Evolutionary conservation across 92 coral and sea anemone genomes (phyloP), one percentile per base, ranked within the genome.

Genomic region (Heteractis magnifica): DNA sequence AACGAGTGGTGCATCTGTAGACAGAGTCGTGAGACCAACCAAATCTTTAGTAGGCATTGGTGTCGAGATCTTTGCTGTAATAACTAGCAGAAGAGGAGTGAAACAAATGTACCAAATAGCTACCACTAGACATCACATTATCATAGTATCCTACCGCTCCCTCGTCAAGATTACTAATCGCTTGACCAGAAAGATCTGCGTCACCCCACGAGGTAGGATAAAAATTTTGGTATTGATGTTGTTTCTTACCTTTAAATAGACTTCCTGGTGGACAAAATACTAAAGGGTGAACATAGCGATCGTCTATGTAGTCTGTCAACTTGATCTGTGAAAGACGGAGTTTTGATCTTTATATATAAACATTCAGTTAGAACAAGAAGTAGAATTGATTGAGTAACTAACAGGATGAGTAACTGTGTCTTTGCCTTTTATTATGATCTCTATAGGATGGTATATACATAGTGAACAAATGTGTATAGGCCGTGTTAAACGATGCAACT

Each of bases 1-100:
- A 60, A 86, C 94, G 1, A 92, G 87, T 72, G 94, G 94, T 6
- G 84, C 53, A 21, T 92, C 94, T 12, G 52, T 49, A 8, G 94
- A 91, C 79, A 44, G 79, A 20, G 92, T 91, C 3, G 50, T 82
- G 44, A 52, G 23, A 18, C 77, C 87, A 13, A 82, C 94, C 6
- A 75, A 71, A 49, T 15, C 49, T 23, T 86, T 91, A 62, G 83
- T 79, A 60, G 71, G 75, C 34, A 51, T 59, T 20, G 85, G 88
- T 18, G 90, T 77, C 8, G 76, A 79, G 23, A 80, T 90, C 0
- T 41, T 48, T 62, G 72, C 81, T 12, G 23, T 90, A 34, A 88
- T 90, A 8, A 65, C 86, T 13, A n/a, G 10, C 10, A 16, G 59
- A 77, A 18, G 34, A n/a, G 80, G 23, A 51, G 19, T 16, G 4